Evolutionary conservation across 1,140 invertebrate genomes (phyloP), one percentile per base, ranked within the genome.

Genomic region (Gryon sp.): DNA sequence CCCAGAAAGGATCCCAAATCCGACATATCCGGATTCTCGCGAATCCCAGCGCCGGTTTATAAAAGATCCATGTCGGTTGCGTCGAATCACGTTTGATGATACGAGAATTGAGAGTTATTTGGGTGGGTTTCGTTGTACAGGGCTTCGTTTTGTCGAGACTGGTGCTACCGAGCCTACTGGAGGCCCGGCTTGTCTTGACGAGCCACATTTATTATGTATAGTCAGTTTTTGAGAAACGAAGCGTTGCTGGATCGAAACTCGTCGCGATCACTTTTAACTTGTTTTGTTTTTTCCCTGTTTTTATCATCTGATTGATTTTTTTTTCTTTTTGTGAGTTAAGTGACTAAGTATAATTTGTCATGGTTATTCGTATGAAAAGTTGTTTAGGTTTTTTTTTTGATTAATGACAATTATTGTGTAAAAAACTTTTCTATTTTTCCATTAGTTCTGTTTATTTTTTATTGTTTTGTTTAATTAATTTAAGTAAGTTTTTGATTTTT

Each of bases 1-100:
- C 89, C 89, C 0, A 72, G 89, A 16, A 90, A 89, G 59, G 89
- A 89, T 62, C 84, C 88, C 0, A 89, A 89, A 52, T 74, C 85
- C 0, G 87, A 87, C 19, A 80, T 83, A 12, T 74, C 83, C 7
- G 83, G 85, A 0, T 88, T 83, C 32, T 89, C 89, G 0, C 81
- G 86, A 14, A 90, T 90, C 72, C 89, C 89, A 2, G 88, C 88
- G 2, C 89, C 89, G 0, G 82, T 89, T 9, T 88, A 89, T 45
- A 88, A 88, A 38, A 84, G 86, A 77, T 81, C 86, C 2, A 85
- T 87, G 85, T 86, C 85, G 5, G 83, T 87, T 4, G 79, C 82
- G 0, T 87, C 87, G 3, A 86, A 88, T 53, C 86, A 84, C 50
- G 75, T 87, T 46, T 88, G 82, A 85, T 75, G 30, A 41, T 22